Evolutionary conservation across 1,140 invertebrate species (phyloP).

Genomic region (Panagrolaimus sp.): DNA sequence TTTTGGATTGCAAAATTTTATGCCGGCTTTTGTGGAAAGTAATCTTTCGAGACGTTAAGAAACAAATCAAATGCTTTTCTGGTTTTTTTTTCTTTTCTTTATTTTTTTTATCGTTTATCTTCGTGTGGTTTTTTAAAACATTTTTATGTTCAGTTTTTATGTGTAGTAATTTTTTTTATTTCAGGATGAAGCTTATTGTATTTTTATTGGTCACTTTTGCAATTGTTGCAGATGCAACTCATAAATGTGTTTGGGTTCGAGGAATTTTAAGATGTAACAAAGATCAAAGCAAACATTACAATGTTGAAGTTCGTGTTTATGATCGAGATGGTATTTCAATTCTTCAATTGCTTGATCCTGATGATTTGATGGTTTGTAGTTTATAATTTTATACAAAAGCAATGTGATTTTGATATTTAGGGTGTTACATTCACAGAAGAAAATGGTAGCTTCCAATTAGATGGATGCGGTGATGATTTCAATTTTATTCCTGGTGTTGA

Average conservation of each 20-base stretch:
- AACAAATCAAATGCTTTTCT: too few species aligned
- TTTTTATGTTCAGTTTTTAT: too few species aligned
- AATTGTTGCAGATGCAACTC: conserved; percentile 9
- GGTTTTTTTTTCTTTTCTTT: too few species aligned
- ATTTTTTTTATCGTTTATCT: too few species aligned
- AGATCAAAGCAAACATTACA: conserved; percentile 31
- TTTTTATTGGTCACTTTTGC: conserved; percentile 8
- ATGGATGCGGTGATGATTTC: conserved; percentile 53
- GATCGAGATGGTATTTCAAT: conserved; percentile 35
- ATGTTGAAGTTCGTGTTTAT: conserved; percentile 40
- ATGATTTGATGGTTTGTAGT: conserved; percentile 40
- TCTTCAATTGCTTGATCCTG: conserved; percentile 35
- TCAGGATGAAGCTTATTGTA: background rate
- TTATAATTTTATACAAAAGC: background rate
- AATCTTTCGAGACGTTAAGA: too few species aligned
- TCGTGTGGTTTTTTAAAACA: too few species aligned
- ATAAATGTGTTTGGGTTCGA: conserved; percentile 30
- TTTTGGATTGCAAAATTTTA: too few species aligned
- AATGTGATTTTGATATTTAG: conserved; percentile 5
- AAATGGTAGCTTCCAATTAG: conserved; percentile 52
- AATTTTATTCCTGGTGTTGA: conserved; percentile 50
- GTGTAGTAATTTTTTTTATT: too few species aligned
- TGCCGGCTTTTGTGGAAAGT: too few species aligned
- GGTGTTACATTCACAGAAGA: conserved; percentile 54
- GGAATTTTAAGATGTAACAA: conserved; percentile 32